phyloP scores from a whole-genome alignment of 2,888 invertebrate species.

The Himalopsyche tibetana region DNA sequence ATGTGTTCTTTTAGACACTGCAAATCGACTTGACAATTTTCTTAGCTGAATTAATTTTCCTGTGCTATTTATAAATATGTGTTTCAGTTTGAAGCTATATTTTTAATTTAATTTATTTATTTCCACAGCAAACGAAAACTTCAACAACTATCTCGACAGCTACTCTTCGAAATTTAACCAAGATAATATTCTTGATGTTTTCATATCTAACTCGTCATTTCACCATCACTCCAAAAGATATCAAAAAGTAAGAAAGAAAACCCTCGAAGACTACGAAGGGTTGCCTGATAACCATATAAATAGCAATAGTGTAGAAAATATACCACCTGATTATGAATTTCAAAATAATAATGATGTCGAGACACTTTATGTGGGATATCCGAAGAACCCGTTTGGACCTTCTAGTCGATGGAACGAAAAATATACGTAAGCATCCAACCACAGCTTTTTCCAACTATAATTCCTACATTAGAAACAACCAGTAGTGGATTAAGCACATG shows the following conservation, averaged over 20 bases:
- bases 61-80: too few relatives aligned
- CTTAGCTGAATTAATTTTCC: too few relatives aligned
- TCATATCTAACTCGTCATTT: background rate
- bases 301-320: background rate
- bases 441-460: background rate
- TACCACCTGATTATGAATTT: background rate
- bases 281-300: background rate
- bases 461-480: too few relatives aligned
- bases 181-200: constrained; percentile 5
- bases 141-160: constrained; percentile 24
- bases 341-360: constrained; percentile 18
- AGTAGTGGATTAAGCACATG: too few relatives aligned
- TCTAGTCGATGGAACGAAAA: constrained; percentile 59
- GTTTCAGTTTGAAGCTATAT: too few relatives aligned
- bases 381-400: constrained; percentile 62
- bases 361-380: constrained; percentile 56
- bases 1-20: too few relatives aligned
- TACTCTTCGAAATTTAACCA: background rate
- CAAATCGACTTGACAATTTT: too few relatives aligned
- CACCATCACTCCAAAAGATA: constrained; percentile 39
- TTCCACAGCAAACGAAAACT: background rate
- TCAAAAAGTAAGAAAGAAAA: constrained; percentile 54
- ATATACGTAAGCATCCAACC: constrained; percentile 26
- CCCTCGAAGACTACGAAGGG: background rate
- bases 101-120: background rate